A percentile compares a stretch with the other conserved stretches of the same genome.
phyloP scores from a whole-genome alignment of 2,888 invertebrate genomes.

The Aphodius sticticus region DNA sequence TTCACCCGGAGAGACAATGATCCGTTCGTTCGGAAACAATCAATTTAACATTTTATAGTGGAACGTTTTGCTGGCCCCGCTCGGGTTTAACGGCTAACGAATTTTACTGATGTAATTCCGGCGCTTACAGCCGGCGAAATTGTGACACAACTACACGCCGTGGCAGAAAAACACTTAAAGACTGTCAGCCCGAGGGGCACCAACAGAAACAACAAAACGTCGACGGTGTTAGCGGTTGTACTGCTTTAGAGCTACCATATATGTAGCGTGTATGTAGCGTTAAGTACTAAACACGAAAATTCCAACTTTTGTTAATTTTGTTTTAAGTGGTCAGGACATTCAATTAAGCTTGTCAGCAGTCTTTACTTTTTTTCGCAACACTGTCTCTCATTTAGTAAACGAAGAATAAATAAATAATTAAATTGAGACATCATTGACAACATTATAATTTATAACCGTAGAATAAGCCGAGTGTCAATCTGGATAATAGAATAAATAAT shows the following conservation, averaged over 20 bases:
- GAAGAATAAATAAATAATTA: no score
- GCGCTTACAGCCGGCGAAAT: slow-evolving; percentile 44
- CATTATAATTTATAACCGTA: no score
- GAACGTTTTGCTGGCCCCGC: slow-evolving; percentile 36
- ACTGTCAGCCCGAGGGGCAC: not conserved
- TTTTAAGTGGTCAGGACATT: not conserved
- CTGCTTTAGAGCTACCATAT: not conserved
- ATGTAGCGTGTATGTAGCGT: not conserved
- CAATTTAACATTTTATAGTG: slow-evolving; percentile 42
- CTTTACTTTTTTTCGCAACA: no score
- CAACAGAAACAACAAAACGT: slow-evolving; percentile 15
- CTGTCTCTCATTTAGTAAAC: no score
- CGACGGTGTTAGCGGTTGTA: not conserved
- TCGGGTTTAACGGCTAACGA: slow-evolving; percentile 42
- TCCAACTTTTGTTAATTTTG: not conserved
- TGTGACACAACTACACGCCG: slow-evolving; percentile 36
- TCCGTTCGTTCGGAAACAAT: slow-evolving; percentile 37
- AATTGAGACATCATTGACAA: no score
- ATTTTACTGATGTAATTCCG: slow-evolving; percentile 46
- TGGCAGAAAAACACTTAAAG: slow-evolving; percentile 7
- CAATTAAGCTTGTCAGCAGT: not conserved
- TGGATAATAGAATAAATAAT: no score
- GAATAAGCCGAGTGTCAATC: no score
- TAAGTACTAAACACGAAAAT: not conserved
- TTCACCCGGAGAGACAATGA: slow-evolving; percentile 29